Percentiles rank a stretch among this genome's conserved stretches.
Evolutionary conservation across 2,113 vertebrate genomes (phyloP).

Genomic region (Amphilophus citrinellus): DNA sequence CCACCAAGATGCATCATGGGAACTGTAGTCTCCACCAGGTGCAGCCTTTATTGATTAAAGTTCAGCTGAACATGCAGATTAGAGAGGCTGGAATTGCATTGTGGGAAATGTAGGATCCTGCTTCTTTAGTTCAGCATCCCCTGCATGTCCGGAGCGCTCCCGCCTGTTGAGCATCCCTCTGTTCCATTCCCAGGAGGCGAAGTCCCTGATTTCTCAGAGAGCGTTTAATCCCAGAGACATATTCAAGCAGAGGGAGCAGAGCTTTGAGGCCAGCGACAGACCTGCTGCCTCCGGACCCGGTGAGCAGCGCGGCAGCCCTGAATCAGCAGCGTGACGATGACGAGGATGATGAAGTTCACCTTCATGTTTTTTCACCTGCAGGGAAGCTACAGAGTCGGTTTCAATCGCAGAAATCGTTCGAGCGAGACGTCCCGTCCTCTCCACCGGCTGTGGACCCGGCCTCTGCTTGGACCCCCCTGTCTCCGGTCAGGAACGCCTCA

Average conservation of each 20-base stretch:
- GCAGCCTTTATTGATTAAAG: not conserved
- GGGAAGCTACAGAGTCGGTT: slow-evolving; percentile 88
- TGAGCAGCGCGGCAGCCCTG: slow-evolving; percentile 41
- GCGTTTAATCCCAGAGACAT: slow-evolving; percentile 87
- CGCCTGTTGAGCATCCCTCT: not conserved
- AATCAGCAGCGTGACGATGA: not conserved
- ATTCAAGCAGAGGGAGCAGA: slow-evolving; percentile 87
- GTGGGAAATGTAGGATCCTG: not conserved
- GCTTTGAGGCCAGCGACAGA: slow-evolving; percentile 30
- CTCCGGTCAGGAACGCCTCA: slow-evolving; percentile 18
- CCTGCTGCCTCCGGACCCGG: slow-evolving; percentile 77
- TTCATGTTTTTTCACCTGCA: slow-evolving; percentile 48
- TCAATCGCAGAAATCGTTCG: slow-evolving; percentile 80
- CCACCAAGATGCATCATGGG: not conserved
- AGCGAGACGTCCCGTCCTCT: slow-evolving; percentile 36
- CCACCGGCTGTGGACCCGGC: not conserved
- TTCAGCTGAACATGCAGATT: not conserved
- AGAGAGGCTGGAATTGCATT: not conserved
- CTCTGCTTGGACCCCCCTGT: not conserved
- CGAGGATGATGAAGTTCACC: not conserved
- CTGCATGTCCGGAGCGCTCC: too few species aligned
- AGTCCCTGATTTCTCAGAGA: slow-evolving; percentile 81
- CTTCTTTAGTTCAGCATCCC: not conserved
- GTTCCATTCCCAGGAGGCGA: slow-evolving; percentile 80
- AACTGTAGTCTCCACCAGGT: not conserved